phyloP scores from a whole-genome alignment of 2,888 invertebrate species.

The Leptinotarsa rubiginosa region DNA sequence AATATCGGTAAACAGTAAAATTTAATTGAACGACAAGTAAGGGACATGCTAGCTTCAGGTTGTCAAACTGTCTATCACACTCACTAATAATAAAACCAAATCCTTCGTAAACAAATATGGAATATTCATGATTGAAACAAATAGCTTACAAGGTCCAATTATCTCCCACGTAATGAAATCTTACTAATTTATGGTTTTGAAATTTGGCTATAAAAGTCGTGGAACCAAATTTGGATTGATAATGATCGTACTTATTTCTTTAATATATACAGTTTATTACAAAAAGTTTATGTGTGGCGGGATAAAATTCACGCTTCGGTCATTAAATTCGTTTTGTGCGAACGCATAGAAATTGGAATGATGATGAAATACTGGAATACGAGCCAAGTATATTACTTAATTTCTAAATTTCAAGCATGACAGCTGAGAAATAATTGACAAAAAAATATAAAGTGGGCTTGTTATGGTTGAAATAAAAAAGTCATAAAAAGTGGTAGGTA shows the following conservation, averaged over 20 bases:
- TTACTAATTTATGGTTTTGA: not conserved
- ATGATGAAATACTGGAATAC: not conserved
- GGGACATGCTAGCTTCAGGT: not conserved
- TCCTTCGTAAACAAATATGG: not conserved
- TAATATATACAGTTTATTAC: slow-evolving; percentile 4
- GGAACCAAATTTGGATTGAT: slow-evolving; percentile 1
- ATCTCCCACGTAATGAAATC: not conserved
- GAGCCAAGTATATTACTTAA: not conserved
- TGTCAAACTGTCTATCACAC: not conserved
- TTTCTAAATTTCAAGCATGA: not conserved
- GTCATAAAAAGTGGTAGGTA: not conserved
- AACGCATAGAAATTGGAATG: not conserved
- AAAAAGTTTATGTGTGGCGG: not conserved
- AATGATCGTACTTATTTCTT: not conserved
- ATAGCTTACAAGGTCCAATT: not conserved
- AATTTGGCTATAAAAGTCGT: not conserved
- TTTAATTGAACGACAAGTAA: too few species aligned
- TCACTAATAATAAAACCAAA: not conserved
- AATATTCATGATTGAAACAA: not conserved
- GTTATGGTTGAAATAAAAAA: not conserved
- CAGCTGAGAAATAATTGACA: not conserved
- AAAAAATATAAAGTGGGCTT: not conserved
- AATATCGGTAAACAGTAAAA: too few species aligned
- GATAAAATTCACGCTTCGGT: not conserved
- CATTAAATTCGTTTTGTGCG: not conserved